A percentile compares a stretch with the other conserved stretches of the same genome.
phyloP scores from a whole-genome alignment of 2,797 vertebrate species.

The Pseudochaenichthys georgianus region DNA sequence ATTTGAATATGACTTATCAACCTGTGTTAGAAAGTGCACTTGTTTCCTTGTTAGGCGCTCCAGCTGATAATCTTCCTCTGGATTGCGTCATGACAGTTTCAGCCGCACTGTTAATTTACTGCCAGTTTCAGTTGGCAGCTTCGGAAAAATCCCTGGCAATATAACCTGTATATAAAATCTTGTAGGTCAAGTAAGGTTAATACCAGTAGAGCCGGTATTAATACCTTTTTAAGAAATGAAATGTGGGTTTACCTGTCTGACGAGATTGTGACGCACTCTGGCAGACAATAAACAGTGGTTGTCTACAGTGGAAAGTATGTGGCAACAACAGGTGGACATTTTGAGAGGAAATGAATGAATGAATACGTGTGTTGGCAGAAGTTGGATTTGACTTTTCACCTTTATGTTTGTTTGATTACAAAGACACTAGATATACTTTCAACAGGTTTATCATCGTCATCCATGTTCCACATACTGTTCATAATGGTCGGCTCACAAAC shows the following conservation, averaged over 20 bases:
- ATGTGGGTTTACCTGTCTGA: slow-evolving; percentile 70
- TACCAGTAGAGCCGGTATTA: slow-evolving; percentile 72
- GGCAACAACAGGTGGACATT: background rate
- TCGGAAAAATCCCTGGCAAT: background rate
- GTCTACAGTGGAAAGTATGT: slow-evolving; percentile 43
- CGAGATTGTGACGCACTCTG: slow-evolving; percentile 39
- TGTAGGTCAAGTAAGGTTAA: slow-evolving; percentile 56
- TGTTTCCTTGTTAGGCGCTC: background rate
- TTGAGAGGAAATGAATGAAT: too few species aligned
- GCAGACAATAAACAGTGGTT: slow-evolving; percentile 26
- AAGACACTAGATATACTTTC: too few species aligned
- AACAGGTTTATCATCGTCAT: too few species aligned
- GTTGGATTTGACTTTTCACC: too few species aligned
- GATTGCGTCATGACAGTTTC: slow-evolving; percentile 28
- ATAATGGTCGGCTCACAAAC: background rate
- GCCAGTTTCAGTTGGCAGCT: slow-evolving; percentile 34
- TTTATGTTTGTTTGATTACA: too few species aligned
- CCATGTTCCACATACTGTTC: too few species aligned
- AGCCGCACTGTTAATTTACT: background rate
- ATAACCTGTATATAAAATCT: slow-evolving; percentile 38
- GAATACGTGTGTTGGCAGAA: too few species aligned
- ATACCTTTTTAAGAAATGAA: slow-evolving; percentile 39
- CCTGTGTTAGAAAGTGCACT: slow-evolving; percentile 5
- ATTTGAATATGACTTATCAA: slow-evolving; percentile 3
- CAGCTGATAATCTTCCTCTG: background rate